phyloP scores from a whole-genome alignment of 2,888 invertebrate genomes.

The Pogonocherus hispidulus region DNA sequence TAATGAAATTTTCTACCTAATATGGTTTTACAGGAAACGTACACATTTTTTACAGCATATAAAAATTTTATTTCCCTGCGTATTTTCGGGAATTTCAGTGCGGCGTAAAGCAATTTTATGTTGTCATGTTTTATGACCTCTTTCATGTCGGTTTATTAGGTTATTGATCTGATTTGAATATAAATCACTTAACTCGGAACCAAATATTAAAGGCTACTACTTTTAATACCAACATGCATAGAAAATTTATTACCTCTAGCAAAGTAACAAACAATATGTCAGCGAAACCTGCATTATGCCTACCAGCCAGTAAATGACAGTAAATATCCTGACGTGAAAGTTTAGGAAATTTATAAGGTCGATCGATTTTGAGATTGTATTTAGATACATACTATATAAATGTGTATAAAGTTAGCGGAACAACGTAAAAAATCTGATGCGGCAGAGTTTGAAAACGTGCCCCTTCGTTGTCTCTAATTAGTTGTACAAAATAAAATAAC shows the following conservation, averaged over 20 bases:
- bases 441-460: too few species aligned
- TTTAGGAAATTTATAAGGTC: too few species aligned
- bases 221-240: not conserved
- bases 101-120: not conserved
- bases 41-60: not conserved
- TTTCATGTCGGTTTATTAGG: not conserved
- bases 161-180: not conserved
- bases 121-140: not conserved
- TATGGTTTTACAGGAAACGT: not conserved
- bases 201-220: not conserved
- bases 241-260: not conserved
- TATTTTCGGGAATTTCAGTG: not conserved
- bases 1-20: conserved; percentile 12
- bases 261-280: too few species aligned
- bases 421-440: too few species aligned
- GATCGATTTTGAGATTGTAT: too few species aligned
- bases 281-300: too few species aligned
- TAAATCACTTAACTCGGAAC: not conserved
- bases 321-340: too few species aligned
- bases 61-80: conserved; percentile 4
- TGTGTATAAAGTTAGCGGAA: too few species aligned
- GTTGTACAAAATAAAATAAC: too few species aligned
- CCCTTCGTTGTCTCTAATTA: too few species aligned
- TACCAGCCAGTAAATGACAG: too few species aligned
- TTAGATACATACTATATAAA: too few species aligned